A percentile compares a stretch with the other conserved stretches of the same genome.
Conservation (phyloP, 2,797 vertebrate species). For the Gymnothorax javanicus region DNA sequence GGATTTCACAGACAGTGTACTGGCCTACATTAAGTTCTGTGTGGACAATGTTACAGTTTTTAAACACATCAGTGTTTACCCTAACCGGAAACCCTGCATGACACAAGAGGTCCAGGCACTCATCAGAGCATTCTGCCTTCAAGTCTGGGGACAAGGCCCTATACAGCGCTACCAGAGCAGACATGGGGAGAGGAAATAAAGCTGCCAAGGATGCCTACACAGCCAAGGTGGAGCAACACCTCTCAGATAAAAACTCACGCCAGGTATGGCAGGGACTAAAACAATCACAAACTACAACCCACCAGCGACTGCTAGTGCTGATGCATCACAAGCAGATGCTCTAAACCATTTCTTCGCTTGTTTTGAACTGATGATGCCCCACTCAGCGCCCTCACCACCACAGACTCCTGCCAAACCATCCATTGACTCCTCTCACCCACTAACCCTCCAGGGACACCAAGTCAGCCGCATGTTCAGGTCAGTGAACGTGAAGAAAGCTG, state of each 20-base stretch:
- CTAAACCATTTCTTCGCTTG: too few relatives aligned
- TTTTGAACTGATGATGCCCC: too few relatives aligned
- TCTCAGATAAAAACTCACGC: not conserved
- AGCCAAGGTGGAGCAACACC: slow-evolving; percentile 9
- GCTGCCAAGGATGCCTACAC: not conserved
- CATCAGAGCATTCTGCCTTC: slow-evolving; percentile 13
- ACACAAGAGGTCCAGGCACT: not conserved
- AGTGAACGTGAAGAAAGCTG: too few relatives aligned
- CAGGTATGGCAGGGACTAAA: slow-evolving; percentile 22
- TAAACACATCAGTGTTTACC: not conserved
- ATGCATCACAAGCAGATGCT: too few relatives aligned
- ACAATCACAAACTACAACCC: too few relatives aligned
- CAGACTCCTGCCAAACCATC: too few relatives aligned
- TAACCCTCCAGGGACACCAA: too few relatives aligned
- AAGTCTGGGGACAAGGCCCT: not conserved
- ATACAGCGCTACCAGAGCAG: not conserved
- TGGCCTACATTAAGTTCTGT: slow-evolving; percentile 13
- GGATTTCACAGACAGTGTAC: not conserved
- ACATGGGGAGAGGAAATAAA: slow-evolving; percentile 3
- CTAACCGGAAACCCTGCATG: slow-evolving; percentile 23
- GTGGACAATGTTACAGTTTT: not conserved
- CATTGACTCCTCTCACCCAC: too few relatives aligned
- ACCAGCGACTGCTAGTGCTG: too few relatives aligned
- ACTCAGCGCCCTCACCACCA: too few relatives aligned
- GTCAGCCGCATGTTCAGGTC: too few relatives aligned